Conservation (phyloP, 2,797 vertebrate species). For the Potorous gilbertii region DNA sequence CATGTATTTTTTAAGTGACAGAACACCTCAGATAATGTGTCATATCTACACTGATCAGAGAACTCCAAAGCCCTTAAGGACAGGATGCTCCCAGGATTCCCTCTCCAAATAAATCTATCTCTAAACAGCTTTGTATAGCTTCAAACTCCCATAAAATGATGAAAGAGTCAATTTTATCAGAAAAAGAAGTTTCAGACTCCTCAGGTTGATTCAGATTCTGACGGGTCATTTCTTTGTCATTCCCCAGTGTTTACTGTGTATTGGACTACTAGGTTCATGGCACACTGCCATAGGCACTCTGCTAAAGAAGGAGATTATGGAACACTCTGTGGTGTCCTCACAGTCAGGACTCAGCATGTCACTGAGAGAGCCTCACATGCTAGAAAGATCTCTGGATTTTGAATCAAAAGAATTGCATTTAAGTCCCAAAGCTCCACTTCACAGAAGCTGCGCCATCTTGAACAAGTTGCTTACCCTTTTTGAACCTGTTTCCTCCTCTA, state of each 20-base stretch:
- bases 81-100: not conserved
- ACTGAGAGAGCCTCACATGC: not conserved
- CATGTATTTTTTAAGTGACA: not conserved
- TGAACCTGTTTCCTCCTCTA: not conserved
- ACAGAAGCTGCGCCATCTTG: not conserved
- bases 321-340: not conserved
- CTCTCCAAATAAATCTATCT: constrained; percentile 14
- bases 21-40: not conserved
- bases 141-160: not conserved
- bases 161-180: constrained; percentile 43
- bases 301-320: not conserved
- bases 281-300: not conserved
- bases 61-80: constrained; percentile 44
- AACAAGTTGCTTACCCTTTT: not conserved
- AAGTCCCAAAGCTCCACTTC: not conserved
- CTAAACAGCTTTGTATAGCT: constrained; percentile 18
- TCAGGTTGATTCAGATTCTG: not conserved
- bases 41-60: not conserved
- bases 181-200: constrained; percentile 28
- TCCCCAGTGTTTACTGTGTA: constrained; percentile 2
- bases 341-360: not conserved
- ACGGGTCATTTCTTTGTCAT: not conserved
- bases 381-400: not conserved
- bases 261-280: not conserved
- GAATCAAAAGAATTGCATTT: not conserved